Conservation (phyloP, 37 sponge, comb jelly and placozoan species). For the Spongilla lacustris region DNA sequence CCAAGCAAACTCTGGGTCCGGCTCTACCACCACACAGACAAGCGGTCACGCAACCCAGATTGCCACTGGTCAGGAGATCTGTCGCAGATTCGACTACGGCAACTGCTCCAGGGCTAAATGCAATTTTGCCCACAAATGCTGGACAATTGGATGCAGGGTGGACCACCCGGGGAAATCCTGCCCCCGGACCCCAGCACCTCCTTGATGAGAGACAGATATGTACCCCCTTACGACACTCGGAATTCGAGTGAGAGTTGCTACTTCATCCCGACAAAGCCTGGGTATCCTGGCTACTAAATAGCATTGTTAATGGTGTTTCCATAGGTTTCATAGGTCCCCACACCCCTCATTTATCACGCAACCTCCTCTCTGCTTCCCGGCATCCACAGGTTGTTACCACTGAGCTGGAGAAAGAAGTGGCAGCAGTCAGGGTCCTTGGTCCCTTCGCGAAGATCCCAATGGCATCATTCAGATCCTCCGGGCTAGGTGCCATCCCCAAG, state of each 20-base stretch:
- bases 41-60: conserved; percentile 11
- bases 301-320: not conserved
- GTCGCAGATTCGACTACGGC: conserved; percentile 15
- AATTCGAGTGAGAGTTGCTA: conserved; percentile 21
- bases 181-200: not conserved
- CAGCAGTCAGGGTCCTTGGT: not conserved
- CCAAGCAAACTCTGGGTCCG: not conserved
- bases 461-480: conserved; percentile 31
- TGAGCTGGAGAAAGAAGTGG: conserved; percentile 15
- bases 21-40: not conserved
- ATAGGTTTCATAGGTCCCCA: conserved; percentile 39
- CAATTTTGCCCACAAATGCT: conserved; percentile 31
- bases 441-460: conserved; percentile 28
- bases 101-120: conserved; percentile 36
- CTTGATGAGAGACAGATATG: conserved; percentile 20
- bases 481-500: conserved; percentile 53
- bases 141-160: conserved; percentile 19
- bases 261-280: conserved; percentile 40
- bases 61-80: conserved; percentile 23
- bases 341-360: not conserved
- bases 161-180: conserved; percentile 31
- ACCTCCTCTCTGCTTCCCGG: conserved; percentile 28
- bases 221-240: conserved; percentile 13
- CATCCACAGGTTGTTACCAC: conserved; percentile 25
- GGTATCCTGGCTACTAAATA: conserved; percentile 9